Conservation (phyloP, 2,113 vertebrate genomes). For the Lepus timidus region DNA sequence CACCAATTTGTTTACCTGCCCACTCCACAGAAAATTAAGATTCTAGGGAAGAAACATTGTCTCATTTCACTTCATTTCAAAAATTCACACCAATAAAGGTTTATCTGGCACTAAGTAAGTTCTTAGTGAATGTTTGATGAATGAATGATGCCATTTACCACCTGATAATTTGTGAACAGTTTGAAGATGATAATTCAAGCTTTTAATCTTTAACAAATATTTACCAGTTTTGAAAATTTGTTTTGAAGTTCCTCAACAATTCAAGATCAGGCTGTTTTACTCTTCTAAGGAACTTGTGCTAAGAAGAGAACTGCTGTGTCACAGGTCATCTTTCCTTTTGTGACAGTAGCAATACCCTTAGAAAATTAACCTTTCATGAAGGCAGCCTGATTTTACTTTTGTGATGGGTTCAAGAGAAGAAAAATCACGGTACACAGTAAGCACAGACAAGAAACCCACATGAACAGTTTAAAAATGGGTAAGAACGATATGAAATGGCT, state of each 20-base stretch:
- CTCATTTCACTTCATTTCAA: background rate
- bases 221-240: slow-evolving; percentile 10
- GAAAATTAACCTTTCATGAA: slow-evolving; percentile 50
- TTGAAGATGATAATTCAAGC: background rate
- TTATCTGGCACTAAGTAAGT: background rate
- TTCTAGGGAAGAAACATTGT: background rate
- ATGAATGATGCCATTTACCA: background rate
- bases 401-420: slow-evolving; percentile 59
- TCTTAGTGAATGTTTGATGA: background rate
- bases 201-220: background rate
- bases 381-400: slow-evolving; percentile 13
- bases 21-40: background rate
- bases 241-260: background rate
- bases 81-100: background rate
- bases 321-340: slow-evolving; percentile 34
- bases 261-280: background rate
- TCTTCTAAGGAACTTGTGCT: slow-evolving; percentile 9
- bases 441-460: slow-evolving; percentile 34
- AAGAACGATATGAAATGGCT: slow-evolving; percentile 58
- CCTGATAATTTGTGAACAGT: background rate
- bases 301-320: slow-evolving; percentile 36
- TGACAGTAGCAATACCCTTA: background rate
- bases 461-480: slow-evolving; percentile 54
- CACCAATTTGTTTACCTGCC: background rate
- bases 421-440: slow-evolving; percentile 50